Percentiles rank a stretch among this genome's conserved stretches.
Evolutionary conservation across 2,797 vertebrate species (phyloP).

Genomic region (Masticophis lateralis): DNA sequence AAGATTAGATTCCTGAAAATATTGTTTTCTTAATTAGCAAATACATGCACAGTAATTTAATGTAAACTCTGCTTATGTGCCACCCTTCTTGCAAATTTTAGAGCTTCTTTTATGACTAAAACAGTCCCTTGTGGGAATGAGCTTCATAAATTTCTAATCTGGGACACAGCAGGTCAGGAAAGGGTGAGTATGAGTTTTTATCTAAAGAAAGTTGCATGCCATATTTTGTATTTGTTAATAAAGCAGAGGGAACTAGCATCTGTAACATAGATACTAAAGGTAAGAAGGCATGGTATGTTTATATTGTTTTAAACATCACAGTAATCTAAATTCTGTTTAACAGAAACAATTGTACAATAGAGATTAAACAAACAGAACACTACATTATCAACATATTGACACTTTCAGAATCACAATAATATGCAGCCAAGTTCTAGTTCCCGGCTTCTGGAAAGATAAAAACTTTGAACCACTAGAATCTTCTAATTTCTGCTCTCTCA

Average conservation of each 20-base stretch:
- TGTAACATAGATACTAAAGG: background rate
- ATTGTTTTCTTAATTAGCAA: background rate
- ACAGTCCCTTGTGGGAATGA: conserved; percentile 94
- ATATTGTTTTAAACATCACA: background rate
- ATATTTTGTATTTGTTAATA: background rate
- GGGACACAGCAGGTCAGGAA: conserved; percentile 98
- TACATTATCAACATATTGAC: background rate
- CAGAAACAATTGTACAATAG: background rate
- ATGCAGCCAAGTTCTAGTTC: background rate
- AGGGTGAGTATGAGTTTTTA: conserved; percentile 76
- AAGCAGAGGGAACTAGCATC: background rate
- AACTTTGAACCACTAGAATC: too few relatives aligned
- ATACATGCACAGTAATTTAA: background rate
- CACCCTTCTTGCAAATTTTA: conserved; percentile 66
- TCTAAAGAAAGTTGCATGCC: conserved; percentile 3
- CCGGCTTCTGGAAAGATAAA: background rate
- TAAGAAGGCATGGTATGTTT: background rate
- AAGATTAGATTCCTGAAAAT: background rate
- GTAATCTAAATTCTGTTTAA: background rate
- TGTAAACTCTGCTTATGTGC: background rate
- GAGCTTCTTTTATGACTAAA: conserved; percentile 98
- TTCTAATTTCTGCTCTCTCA: background rate
- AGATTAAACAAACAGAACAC: background rate
- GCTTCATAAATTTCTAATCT: conserved; percentile 98
- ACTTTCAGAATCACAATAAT: background rate